Base-by-base conservation (phyloP, 2,797 vertebrate genomes). In the Helarctos malayanus region DNA sequence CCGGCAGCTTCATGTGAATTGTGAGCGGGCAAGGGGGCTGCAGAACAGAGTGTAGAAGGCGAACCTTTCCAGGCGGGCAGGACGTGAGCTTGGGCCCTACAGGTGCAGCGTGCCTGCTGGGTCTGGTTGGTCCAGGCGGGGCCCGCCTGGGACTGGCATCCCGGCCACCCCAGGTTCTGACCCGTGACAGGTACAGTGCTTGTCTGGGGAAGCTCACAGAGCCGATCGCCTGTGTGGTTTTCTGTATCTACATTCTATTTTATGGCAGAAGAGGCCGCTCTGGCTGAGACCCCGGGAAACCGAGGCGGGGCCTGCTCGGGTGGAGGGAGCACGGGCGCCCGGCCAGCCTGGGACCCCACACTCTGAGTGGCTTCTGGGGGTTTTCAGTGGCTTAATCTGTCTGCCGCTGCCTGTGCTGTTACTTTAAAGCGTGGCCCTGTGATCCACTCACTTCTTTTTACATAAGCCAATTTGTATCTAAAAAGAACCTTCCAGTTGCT, bases 91-190 rank as follows among this genome's bases (percentile, higher is more conserved):
- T 2, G n/a, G 56, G 1, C 38, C 45, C 79, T 32, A 16, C 10
- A 14, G 75, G 49, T 13, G 75, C 29, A 10, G 27, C 14, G 4
- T 1, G 15, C 7, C 2, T 2, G 27, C 45, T 9, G 32, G 10
- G 29, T n/a, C 49, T 52, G 47, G 21, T 27, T 13, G 9, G 16
- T 45, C 38, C 12, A 0, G 15, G 38, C 16, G 11, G 47, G 52
- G 11, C 0, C 6, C 2, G 0, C 56, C 5, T 15, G 11, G 2
- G 23, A 10, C 3, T 21, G 35, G 27, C 75, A 32, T 0, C 19
- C 3, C 9, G 23, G 54, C 0, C 23, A 25, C 6, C 21, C 15
- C 8, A 0, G 57, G 27, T 11, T 63, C 27, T 25, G 54, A 21
- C 56, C 87, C 3, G 35, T 16, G 47, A 3, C 5, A 2, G 16